Base-by-base conservation (phyloP, 2,797 vertebrate genomes). In the Anolis apletophallus region DNA sequence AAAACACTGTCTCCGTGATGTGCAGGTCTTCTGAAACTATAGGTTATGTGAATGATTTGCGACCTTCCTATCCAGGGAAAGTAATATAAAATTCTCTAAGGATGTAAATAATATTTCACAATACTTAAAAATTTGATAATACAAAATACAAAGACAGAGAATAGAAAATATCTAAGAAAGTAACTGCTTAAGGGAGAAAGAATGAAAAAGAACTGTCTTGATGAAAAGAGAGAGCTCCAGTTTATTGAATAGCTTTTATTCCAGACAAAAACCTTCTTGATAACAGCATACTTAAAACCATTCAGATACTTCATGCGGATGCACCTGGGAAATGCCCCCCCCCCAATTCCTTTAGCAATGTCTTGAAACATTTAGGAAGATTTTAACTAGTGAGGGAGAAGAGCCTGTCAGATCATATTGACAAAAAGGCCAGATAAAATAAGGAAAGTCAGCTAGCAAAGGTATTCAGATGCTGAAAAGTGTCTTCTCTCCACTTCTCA, bases 1-100 rank as follows among this genome's bases (percentile, higher is more conserved):
- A 87, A 81, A 55, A 87, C 80, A 79, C 72, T 12, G 3, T 86
- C 68, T 36, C 55, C 68, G 80, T 76, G 57, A 40, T 81, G 82
- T 32, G 36, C 16, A 16, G 61, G 23, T 50, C 52, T 40, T 3
- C 17, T 57, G 80, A 36, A 74, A 54, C 8, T 81, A 1, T 46
- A 34, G 0, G 0, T 50, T 1, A 1, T 57, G 57, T 32, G 0
- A 1, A 29, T 78, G 32, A 84, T 89, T 88, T 14, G 0, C 68
- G 46, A 80, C 2, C 3, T 29, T 85, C 2, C 46, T 75, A 80
- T 52, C 21, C 17, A 26, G 46, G 2, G 36, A 78, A 71, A 85
- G 57, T 61, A 69, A 59, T 0, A 0, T 21, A 54, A 82, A 83
- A 68, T 32, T 88, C 40, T 83, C 29, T 68, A 50, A 71, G 3